These are phyloP conservation scores for Chrysolina haemoptera DNA, from an alignment of 2,888 invertebrate species.

Conservation along the genomic window DNA sequence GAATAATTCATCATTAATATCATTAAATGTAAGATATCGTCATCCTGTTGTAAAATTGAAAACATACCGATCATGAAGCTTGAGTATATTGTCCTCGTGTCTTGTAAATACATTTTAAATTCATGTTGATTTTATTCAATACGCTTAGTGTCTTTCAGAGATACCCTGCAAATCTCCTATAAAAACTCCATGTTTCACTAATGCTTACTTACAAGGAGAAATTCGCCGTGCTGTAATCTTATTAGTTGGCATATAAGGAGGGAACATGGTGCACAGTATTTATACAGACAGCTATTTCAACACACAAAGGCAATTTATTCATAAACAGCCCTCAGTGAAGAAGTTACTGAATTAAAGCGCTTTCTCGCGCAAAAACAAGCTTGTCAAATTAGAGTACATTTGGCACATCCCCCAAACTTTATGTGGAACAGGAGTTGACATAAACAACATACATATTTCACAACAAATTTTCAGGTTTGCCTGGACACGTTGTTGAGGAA, in stretches of 20 bases:
- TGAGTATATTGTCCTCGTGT: too few relatives aligned
- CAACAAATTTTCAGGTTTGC: background rate
- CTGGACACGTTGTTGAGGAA: background rate
- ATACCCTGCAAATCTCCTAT: background rate
- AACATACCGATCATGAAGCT: too few relatives aligned
- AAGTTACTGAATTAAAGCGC: slow-evolving; percentile 4
- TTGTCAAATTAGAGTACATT: slow-evolving; percentile 13
- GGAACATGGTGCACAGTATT: background rate
- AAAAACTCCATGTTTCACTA: background rate
- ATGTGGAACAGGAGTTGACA: slow-evolving; percentile 1
- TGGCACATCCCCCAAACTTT: background rate
- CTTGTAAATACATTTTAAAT: too few relatives aligned
- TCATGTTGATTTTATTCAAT: too few relatives aligned
- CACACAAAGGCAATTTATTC: slow-evolving; percentile 13
- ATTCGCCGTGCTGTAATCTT: background rate
- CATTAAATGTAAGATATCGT: too few relatives aligned
- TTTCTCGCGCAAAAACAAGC: background rate
- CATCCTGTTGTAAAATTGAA: too few relatives aligned
- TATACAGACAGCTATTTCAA: background rate
- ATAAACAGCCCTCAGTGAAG: background rate
- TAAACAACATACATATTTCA: slow-evolving; percentile 1
- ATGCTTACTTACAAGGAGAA: background rate
- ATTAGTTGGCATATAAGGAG: background rate
- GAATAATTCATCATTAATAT: too few relatives aligned
- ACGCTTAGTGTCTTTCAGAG: background rate